A percentile compares a stretch with the other conserved stretches of the same genome.
Conservation (phyloP, 2,888 invertebrate species). For the Mayetiola destructor region DNA sequence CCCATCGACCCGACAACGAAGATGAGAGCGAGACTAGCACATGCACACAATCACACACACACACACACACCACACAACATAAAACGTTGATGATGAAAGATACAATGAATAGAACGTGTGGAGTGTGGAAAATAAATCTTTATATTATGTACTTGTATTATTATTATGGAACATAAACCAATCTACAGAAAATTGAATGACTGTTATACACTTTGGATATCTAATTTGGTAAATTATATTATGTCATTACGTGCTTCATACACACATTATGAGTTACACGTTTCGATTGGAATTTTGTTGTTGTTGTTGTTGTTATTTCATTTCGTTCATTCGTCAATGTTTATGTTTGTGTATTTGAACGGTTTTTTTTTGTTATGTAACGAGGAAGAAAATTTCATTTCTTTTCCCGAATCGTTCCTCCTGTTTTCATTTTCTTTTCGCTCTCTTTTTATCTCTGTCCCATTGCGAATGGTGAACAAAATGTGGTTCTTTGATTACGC, state of each 20-base stretch:
- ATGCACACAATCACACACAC: not conserved
- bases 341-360: not conserved
- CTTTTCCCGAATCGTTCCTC: too few species aligned
- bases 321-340: too few species aligned
- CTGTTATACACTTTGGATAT: constrained; percentile 14
- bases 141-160: constrained; percentile 12
- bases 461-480: too few species aligned
- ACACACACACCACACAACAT: not conserved
- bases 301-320: not conserved
- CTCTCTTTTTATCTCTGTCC: not conserved
- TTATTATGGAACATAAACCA: constrained; percentile 9
- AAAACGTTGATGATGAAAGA: too few species aligned
- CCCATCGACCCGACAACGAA: too few species aligned
- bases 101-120: too few species aligned
- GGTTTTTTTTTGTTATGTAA: constrained; percentile 5
- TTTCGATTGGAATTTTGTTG: not conserved
- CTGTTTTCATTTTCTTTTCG: not conserved
- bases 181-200: constrained; percentile 10
- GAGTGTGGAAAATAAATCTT: constrained; percentile 7
- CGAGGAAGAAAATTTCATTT: constrained; percentile 4
- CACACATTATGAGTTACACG: not conserved
- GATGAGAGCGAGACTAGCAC: too few species aligned
- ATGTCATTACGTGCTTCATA: constrained; percentile 14
- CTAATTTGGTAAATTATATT: constrained; percentile 15
- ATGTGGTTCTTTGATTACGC: too few species aligned